phyloP scores from a whole-genome alignment of 2,113 vertebrate genomes.

The Oncorhynchus gorbuscha region DNA sequence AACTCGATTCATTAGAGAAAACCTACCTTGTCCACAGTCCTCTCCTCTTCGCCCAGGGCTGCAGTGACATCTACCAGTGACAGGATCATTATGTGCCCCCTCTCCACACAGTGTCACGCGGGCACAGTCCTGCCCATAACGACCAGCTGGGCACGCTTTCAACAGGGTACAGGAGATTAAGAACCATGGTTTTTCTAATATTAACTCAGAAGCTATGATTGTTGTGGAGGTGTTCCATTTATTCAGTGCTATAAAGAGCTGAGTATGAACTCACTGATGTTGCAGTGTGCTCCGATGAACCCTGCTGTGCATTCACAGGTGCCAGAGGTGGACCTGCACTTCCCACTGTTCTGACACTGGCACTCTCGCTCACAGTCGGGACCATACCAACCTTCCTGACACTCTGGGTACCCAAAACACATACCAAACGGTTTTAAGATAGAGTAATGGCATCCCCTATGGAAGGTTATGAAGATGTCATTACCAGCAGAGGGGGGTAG shows the following conservation, averaged over 20 bases:
- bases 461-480: no score
- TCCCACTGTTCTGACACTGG: conserved; percentile 75
- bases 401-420: conserved; percentile 65
- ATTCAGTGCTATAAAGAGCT: neutral
- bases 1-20: no score
- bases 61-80: conserved; percentile 80
- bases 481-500: neutral
- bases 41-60: conserved; percentile 70
- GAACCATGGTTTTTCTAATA: neutral
- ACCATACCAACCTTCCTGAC: conserved; percentile 77
- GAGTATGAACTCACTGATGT: conserved; percentile 73
- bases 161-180: neutral
- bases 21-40: conserved; percentile 76
- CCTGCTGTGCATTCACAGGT: conserved; percentile 80
- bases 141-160: conserved; percentile 81
- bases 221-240: neutral
- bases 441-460: no score
- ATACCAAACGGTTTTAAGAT: no score
- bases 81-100: conserved; percentile 70
- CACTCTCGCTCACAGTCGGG: conserved; percentile 74
- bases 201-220: neutral
- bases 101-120: conserved; percentile 71
- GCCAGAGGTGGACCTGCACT: conserved; percentile 74
- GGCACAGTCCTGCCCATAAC: conserved; percentile 77
- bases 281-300: conserved; percentile 82